Evolutionary conservation across 2,888 invertebrate genomes (phyloP).

Genomic region (Zygogramma bicolorata): DNA sequence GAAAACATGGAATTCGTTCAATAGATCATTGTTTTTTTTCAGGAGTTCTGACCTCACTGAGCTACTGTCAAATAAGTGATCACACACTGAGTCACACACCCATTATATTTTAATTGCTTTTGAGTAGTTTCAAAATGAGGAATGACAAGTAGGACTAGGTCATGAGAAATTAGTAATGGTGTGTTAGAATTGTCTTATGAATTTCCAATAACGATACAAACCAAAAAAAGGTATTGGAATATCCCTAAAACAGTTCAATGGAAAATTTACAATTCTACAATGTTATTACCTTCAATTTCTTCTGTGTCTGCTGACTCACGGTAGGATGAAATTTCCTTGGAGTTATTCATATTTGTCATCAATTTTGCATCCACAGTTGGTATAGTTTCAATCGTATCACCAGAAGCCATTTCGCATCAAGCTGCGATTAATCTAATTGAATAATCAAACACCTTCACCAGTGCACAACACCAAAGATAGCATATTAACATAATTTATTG

Average conservation of each 20-base stretch:
- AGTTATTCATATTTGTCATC: constrained; percentile 68
- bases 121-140: not conserved
- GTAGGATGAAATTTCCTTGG: constrained; percentile 70
- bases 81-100: not conserved
- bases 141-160: not conserved
- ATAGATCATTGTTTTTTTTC: not conserved
- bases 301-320: constrained; percentile 73
- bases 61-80: not conserved
- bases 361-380: constrained; percentile 79
- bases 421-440: constrained; percentile 32
- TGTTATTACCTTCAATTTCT: constrained; percentile 68
- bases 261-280: no score
- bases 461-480: constrained; percentile 48
- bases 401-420: constrained; percentile 78
- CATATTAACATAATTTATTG: constrained; percentile 39
- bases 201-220: not conserved
- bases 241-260: no score
- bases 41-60: not conserved
- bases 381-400: constrained; percentile 83
- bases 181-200: not conserved
- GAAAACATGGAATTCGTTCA: no score
- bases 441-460: constrained; percentile 39
- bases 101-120: not conserved
- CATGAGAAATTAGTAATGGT: not conserved
- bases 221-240: no score